Evolutionary conservation across 1,140 invertebrate genomes (phyloP), one percentile per base, ranked within the genome.

Genomic region (Paralvinella palmiformis): DNA sequence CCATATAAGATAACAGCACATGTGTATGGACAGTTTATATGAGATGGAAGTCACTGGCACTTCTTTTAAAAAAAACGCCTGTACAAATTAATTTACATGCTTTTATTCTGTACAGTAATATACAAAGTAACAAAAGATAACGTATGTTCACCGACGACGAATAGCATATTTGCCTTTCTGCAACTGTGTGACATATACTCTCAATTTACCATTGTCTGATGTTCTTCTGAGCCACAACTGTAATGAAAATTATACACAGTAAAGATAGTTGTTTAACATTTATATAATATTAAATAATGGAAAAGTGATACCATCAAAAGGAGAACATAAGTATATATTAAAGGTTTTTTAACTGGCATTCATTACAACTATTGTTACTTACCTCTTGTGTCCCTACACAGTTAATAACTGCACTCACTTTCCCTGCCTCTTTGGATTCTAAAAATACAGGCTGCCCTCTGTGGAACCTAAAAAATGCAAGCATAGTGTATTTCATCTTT

Each of bases 191-290:
- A 91, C 84, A 74, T 87, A 90, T 75, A 97, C 92, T 73, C 88
- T 85, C 2, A 93, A 84, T 83, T 94, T 92, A 60, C 81, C 84
- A 59, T 87, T 87, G 71, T 94, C 89, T 20, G 86, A 85, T 1
- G 86, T 85, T 79, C 92, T 92, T 72, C 94, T 91, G 2, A 97
- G 89, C 86, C 88, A 94, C 72, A 96, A 88, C 91, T 94, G 79
- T 22, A 86, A 86, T 69, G 67, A 73, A 76, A 62, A 65, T 44
- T 60, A 62, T 67, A 61, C 66, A 69, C 20, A n/a, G n/a, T n/a
- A 52, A 22, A 52, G 48, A 27, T 29, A 20, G 10, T 52, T 52
- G 10, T 13, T 22, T 15, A 27, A 20, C 17, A 50, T 27, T 50
- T n/a, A n/a, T n/a, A n/a, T n/a, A n/a, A n/a, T n/a, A n/a, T n/a